A percentile compares a stretch with the other conserved stretches of the same genome.
These are phyloP conservation scores for Melieria omissa DNA, from an alignment of 2,888 invertebrate species.

Conservation along the genomic window DNA sequence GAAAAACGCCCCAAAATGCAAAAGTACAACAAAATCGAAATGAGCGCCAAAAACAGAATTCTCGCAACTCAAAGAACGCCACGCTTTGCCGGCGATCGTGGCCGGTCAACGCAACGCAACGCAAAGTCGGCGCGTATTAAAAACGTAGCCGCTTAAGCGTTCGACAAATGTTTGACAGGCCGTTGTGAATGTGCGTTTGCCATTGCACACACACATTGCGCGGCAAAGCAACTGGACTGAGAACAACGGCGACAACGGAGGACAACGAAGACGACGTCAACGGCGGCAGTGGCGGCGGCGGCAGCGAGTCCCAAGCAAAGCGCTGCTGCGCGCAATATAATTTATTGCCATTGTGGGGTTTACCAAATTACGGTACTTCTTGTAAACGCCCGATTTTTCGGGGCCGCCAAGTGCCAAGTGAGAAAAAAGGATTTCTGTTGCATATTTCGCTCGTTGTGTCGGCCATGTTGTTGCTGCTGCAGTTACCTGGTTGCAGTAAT, in stretches of 20 bases:
- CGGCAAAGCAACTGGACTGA: too few species aligned
- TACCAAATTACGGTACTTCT: conserved; percentile 51
- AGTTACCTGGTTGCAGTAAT: conserved; percentile 9
- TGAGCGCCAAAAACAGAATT: conserved; percentile 1
- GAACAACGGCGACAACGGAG: too few species aligned
- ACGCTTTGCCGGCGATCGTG: background rate
- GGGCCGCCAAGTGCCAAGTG: conserved; percentile 10
- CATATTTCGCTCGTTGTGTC: conserved; percentile 2
- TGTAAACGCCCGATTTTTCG: conserved; percentile 44
- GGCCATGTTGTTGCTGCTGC: conserved; percentile 24
- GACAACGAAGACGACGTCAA: too few species aligned
- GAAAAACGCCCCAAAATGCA: conserved; percentile 25
- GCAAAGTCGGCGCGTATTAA: conserved; percentile 19
- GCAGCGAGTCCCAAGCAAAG: too few species aligned
- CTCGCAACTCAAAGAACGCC: background rate
- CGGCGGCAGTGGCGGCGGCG: too few species aligned
- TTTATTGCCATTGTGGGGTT: conserved; percentile 48
- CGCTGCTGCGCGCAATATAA: conserved; percentile 32
- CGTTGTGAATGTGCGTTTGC: too few species aligned
- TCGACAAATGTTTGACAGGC: conserved; percentile 18
- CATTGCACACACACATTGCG: too few species aligned
- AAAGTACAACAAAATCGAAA: conserved; percentile 15
- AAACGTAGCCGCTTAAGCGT: conserved; percentile 24
- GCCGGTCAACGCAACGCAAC: conserved; percentile 1
- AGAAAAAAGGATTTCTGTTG: conserved; percentile 22